Percentiles rank a stretch among this genome's conserved stretches.
Conservation (phyloP, 2,113 vertebrate species). For the Condylura cristata region DNA sequence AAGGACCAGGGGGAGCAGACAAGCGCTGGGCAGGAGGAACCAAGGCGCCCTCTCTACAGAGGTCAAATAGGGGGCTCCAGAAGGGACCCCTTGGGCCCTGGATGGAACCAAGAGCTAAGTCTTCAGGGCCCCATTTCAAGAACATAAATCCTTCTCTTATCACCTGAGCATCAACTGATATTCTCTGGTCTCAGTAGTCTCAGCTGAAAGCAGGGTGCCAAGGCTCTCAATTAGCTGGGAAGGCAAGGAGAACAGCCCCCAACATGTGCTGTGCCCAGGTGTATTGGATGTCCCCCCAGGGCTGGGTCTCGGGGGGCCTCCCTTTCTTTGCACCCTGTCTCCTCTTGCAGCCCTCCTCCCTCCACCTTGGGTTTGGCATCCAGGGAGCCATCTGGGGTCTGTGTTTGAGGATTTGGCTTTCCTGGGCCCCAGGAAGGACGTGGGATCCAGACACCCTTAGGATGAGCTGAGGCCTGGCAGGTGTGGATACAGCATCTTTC, state of each 20-base stretch:
- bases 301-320: not conserved
- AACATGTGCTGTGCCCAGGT: accelerated
- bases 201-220: not conserved
- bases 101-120: not conserved
- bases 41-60: not conserved
- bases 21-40: not conserved
- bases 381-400: not conserved
- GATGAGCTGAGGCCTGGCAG: accelerated
- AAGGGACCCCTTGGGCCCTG: not conserved
- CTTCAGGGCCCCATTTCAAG: not conserved
- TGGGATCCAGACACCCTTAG: not conserved
- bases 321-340: not conserved
- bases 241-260: accelerated
- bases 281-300: not conserved
- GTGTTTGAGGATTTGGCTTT: not conserved
- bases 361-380: not conserved
- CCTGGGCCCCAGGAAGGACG: not conserved
- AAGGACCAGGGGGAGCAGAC: accelerated
- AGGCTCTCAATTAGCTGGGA: accelerated
- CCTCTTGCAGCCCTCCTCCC: too few species aligned
- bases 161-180: too few species aligned
- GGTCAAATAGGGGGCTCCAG: not conserved
- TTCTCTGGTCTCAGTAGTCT: not conserved
- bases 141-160: not conserved
- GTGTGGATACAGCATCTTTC: not conserved